phyloP scores from a whole-genome alignment of 35 echinoderm and acorn worm species.

The Holothuria glaberrima region DNA sequence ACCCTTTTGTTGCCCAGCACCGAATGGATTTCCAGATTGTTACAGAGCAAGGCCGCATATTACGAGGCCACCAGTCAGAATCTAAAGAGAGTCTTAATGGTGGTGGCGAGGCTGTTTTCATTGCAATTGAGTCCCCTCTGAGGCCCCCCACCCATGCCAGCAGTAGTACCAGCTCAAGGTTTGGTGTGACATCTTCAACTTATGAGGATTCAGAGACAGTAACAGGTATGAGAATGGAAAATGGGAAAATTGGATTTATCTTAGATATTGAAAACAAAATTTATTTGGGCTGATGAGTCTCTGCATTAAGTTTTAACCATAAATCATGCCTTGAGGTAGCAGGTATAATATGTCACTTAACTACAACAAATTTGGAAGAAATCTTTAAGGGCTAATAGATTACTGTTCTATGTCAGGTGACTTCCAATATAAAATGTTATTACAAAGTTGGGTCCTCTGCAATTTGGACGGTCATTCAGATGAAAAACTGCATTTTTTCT shows the following conservation, averaged over 20 bases:
- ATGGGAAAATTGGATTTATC: too few species aligned
- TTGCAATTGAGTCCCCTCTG: conserved; percentile 84
- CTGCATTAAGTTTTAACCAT: too few species aligned
- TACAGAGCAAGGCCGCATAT: conserved; percentile 84
- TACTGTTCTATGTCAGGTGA: too few species aligned
- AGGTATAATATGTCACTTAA: too few species aligned
- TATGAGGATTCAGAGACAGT: conserved; percentile 93
- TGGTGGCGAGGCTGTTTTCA: conserved; percentile 87
- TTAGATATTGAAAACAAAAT: too few species aligned
- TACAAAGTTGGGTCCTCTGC: too few species aligned
- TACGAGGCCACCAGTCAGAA: conserved; percentile 67
- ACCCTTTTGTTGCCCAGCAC: conserved; percentile 95
- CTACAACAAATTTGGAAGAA: too few species aligned
- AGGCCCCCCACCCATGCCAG: conserved; percentile 73
- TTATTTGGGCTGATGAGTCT: too few species aligned
- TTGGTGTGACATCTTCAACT: conserved; percentile 87
- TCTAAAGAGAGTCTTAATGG: conserved; percentile 70
- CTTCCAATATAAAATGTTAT: too few species aligned
- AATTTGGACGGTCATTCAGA: too few species aligned
- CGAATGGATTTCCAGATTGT: conserved; percentile 98
- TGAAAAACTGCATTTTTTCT: too few species aligned
- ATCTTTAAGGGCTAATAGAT: too few species aligned
- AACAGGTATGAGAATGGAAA: conserved; percentile 63
- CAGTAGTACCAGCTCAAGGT: conserved; percentile 86
- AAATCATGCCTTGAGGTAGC: background rate